Evolutionary conservation across 2,888 invertebrate species (phyloP), one percentile per base, ranked within the genome.

Genomic region (Drosophila kambysellisi): DNA sequence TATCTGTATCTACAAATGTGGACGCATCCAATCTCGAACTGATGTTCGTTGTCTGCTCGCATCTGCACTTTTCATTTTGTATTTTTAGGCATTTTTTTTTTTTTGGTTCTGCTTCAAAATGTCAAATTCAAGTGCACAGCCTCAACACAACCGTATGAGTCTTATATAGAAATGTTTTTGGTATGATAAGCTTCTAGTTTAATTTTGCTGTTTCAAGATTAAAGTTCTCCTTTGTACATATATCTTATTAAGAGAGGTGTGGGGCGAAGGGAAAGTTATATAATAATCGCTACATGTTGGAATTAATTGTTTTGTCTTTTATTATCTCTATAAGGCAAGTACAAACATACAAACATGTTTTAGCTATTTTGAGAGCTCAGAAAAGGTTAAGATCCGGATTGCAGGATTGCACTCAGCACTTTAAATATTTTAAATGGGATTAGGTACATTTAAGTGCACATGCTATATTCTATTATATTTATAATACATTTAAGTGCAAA

Each of bases 111-210:
- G 25, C 46, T 15, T 25, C 46, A 57, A 83, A 88, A 88, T 83
- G 83, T 74, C 83, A 88, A 72, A 74, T 77, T 85, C 81, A 85
- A 88, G 82, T 78, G 74, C 73, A 79, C 53, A 50, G 65, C 33
- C 46, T 20, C 62, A 66, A 12, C 2, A n/a, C 5, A 68, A 35
- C 30, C 54, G 11, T 15, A 2, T 25, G 15, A 8, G 15, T 41
- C 29, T 15, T 41, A 25, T 51, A 20, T 30, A 32, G 8, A 35
- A 41, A 70, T 39, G 50, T 46, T 43, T 41, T 46, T 30, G 0
- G 12, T 25, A 53, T 32, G 66, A 62, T 67, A 74, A 79, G 56
- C 48, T 54, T 64, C 3, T 56, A 65, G 56, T 57, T 71, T 58
- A 39, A 51, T 37, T 65, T 70, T 59, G 12, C 35, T 69, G 48